phyloP scores from a whole-genome alignment of 2,113 vertebrate genomes.

The Phodopus roborovskii region DNA sequence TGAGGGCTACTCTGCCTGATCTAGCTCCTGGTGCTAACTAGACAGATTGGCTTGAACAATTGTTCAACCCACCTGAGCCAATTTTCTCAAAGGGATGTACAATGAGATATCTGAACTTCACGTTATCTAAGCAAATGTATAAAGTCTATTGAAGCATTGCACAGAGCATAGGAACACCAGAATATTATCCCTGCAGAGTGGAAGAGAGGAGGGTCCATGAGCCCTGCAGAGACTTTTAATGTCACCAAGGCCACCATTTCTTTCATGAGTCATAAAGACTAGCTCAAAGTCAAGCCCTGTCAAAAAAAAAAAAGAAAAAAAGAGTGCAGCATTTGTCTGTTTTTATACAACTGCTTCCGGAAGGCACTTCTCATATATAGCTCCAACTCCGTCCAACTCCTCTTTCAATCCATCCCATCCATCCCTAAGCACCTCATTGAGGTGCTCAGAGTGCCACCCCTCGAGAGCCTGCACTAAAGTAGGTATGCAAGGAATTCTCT shows the following conservation, averaged over 20 bases:
- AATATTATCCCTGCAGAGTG: not conserved
- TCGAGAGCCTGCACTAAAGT: not conserved
- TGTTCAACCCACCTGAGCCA: not conserved
- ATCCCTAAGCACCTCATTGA: not conserved
- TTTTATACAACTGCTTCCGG: not conserved
- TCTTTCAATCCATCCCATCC: not conserved
- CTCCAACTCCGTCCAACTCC: not conserved
- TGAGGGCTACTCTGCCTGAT: not conserved
- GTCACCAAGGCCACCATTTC: not conserved
- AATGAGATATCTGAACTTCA: conserved; percentile 11
- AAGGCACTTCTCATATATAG: not conserved
- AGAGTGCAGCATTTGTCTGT: not conserved
- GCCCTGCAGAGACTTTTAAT: not conserved
- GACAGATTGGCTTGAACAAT: not conserved
- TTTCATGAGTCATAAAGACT: not conserved
- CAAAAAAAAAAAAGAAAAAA: no score
- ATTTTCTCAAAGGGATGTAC: not conserved
- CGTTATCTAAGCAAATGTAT: not conserved
- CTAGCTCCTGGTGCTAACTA: not conserved
- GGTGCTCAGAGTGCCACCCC: not conserved
- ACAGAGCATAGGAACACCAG: not conserved
- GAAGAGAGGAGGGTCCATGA: not conserved
- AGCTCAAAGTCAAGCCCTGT: not conserved
- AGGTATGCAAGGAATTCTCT: not conserved
- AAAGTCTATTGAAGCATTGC: not conserved